Percentiles rank a stretch among this genome's conserved stretches.
Evolutionary conservation across 2,797 vertebrate genomes (phyloP).

Genomic region (Halcyon leucocephala): DNA sequence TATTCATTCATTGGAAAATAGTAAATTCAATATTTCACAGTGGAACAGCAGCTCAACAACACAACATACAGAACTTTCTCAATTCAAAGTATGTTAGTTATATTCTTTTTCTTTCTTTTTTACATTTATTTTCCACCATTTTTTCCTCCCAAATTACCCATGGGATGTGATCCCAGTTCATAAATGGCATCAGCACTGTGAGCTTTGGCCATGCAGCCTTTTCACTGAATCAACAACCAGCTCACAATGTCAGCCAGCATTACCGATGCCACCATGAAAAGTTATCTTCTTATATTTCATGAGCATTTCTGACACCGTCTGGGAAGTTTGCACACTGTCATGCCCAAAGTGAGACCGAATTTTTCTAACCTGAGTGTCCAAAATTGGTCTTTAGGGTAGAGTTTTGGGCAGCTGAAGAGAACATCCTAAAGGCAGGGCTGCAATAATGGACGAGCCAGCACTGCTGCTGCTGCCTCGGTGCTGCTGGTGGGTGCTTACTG

Average conservation of each 20-base stretch:
- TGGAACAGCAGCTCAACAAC: not conserved
- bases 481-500: not conserved
- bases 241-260: not conserved
- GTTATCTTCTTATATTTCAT: not conserved
- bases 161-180: not conserved
- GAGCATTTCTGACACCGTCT: not conserved
- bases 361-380: not conserved
- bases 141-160: not conserved
- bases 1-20: not conserved
- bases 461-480: not conserved
- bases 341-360: not conserved
- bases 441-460: rapidly evolving
- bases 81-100: not conserved
- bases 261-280: not conserved
- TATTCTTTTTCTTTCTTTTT: not conserved
- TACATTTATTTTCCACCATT: not conserved
- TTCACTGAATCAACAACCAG: not conserved
- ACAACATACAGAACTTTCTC: not conserved
- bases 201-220: not conserved
- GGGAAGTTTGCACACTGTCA: not conserved
- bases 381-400: not conserved
- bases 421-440: not conserved
- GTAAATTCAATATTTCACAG: not conserved
- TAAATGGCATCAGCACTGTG: not conserved
- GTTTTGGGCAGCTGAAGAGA: not conserved